Evolutionary conservation across 1,140 invertebrate genomes (phyloP), one percentile per base, ranked within the genome.

Genomic region (Bombus waltoni): DNA sequence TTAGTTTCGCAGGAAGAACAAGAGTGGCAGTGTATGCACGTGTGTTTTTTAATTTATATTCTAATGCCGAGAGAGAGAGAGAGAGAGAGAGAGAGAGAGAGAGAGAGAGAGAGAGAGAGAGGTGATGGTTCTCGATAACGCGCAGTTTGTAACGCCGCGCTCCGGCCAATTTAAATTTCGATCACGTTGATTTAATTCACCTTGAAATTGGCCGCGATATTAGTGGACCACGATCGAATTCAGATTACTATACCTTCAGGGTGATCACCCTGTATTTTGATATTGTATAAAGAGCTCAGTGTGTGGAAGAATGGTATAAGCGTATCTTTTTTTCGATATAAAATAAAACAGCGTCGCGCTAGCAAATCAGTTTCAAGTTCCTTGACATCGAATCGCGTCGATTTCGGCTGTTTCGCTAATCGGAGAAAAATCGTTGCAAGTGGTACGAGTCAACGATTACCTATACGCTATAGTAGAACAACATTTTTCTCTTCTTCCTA

Each of bases 41-140:
- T 38, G 40, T 47, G 38, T 57, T 44, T 70, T 80, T 80, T 80
- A 62, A 85, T 85, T 85, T 80, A 85, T 80, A 85, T 85, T 85
- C 76, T 85, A 85, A 85, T 80, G 32, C 15, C 38, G 9, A 2
- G 28, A 38, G n/a, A 18, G 11, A 15, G 13, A 13, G 62, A n/a
- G 10, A 28, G 59, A n/a, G 3, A 28, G 59, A 59, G 25, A 59
- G 22, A 40, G 57, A 6, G 25, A 22, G 47, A 53, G 47, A 10
- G 2, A 3, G 25, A 3, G 15, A n/a, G 5, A 47, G 47, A 1
- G 18, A 53, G 25, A 3, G 15, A n/a, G 5, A 53, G 47, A 1
- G 18, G 22, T 5, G 1, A 28, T 13, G 59, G 59, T 11, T 59
- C 25, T 10, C 57, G 47, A 57, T 73, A 35, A n/a, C 15, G 25